Conservation (phyloP, 2,888 invertebrate genomes). For the Deroplatys truncata region DNA sequence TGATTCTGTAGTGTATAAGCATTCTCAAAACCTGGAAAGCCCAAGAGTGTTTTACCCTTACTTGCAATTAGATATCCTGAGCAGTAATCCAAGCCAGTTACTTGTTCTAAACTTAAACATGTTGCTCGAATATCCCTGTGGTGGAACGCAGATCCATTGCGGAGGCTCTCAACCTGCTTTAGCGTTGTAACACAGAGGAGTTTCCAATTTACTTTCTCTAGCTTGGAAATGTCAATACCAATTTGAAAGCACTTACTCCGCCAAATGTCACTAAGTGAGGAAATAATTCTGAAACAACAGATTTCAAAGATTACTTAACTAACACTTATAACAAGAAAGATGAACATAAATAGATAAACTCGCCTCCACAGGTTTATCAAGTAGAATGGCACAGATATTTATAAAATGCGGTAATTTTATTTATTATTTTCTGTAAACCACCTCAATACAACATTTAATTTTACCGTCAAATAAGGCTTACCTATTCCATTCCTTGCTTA, state of each 20-base stretch:
- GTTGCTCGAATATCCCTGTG: slow-evolving; percentile 19
- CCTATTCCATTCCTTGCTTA: slow-evolving; percentile 28
- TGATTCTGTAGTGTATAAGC: no score
- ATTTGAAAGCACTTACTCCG: slow-evolving; percentile 18
- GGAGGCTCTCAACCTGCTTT: slow-evolving; percentile 15
- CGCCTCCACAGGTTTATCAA: no score
- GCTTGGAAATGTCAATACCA: background rate
- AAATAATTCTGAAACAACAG: slow-evolving; percentile 17
- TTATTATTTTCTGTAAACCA: no score
- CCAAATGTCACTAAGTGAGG: slow-evolving; percentile 22
- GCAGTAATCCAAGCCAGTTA: slow-evolving; percentile 24
- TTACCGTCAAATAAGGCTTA: background rate
- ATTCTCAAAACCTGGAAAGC: no score
- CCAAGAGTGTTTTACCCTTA: background rate
- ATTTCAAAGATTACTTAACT: no score
- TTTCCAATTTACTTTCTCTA: slow-evolving; percentile 22
- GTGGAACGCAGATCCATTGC: slow-evolving; percentile 16
- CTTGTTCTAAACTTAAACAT: slow-evolving; percentile 18
- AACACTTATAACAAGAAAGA: no score
- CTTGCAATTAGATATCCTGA: slow-evolving; percentile 24
- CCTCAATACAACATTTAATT: no score
- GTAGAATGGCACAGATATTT: no score
- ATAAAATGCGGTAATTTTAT: no score
- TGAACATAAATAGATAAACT: no score
- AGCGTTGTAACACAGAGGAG: slow-evolving; percentile 7